Evolutionary conservation across 2,888 invertebrate genomes (phyloP).

Genomic region (Dugesia japonica): DNA sequence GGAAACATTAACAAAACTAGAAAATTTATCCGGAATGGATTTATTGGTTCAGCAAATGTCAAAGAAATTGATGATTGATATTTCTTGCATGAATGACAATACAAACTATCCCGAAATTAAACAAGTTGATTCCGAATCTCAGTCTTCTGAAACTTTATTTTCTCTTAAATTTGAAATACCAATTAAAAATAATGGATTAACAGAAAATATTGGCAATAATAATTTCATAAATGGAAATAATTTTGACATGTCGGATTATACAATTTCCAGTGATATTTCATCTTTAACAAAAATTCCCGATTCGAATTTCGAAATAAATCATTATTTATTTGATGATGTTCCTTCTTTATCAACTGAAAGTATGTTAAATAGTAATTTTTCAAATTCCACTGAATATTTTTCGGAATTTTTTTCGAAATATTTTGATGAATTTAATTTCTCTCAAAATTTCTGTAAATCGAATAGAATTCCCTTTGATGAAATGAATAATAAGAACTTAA

Average conservation of each 20-base stretch:
- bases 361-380: background rate
- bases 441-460: background rate
- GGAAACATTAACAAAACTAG: background rate
- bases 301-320: background rate
- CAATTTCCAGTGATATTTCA: background rate
- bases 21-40: constrained; percentile 12
- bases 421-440: background rate
- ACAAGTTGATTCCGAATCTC: background rate
- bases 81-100: background rate
- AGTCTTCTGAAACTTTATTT: background rate
- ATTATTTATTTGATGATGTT: background rate
- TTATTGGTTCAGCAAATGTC: background rate
- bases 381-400: background rate
- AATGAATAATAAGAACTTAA: background rate
- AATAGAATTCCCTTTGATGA: background rate
- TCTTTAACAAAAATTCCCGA: background rate
- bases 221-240: background rate
- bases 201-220: background rate
- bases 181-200: background rate
- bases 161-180: background rate
- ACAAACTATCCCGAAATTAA: background rate
- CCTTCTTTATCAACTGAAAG: background rate
- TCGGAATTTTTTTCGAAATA: background rate
- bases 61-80: constrained; percentile 4
- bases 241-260: background rate